These are phyloP conservation scores for Agriopis marginaria DNA, from an alignment of 2,888 invertebrate genomes.

Conservation along the genomic window DNA sequence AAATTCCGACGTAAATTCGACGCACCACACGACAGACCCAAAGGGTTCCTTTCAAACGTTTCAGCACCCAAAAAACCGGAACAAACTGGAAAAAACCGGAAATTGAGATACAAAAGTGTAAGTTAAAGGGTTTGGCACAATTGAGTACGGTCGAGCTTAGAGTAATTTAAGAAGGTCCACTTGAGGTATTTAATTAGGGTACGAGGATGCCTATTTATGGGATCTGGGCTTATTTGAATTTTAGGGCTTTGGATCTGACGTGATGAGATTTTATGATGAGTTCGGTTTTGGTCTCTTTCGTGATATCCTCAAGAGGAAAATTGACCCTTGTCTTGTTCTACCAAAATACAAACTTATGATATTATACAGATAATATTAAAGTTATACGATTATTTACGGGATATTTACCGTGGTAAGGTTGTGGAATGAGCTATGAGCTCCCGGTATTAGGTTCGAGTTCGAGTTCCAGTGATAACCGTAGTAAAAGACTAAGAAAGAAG, in stretches of 20 bases:
- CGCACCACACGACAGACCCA: slow-evolving; percentile 16
- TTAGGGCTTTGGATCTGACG: slow-evolving; percentile 24
- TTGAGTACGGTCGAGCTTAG: slow-evolving; percentile 48
- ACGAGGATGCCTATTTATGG: slow-evolving; percentile 34
- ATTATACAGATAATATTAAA: too few relatives aligned
- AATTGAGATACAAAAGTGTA: slow-evolving; percentile 74
- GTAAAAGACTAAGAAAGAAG: too few relatives aligned
- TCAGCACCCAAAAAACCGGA: slow-evolving; percentile 54
- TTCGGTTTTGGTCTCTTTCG: slow-evolving; percentile 3
- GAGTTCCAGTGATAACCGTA: too few relatives aligned
- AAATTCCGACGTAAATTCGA: slow-evolving; percentile 45
- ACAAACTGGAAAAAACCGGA: slow-evolving; percentile 59
- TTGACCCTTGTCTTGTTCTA: slow-evolving; percentile 9
- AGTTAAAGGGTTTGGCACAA: slow-evolving; percentile 60
- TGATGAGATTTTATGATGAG: slow-evolving; percentile 32
- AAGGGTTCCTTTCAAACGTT: slow-evolving; percentile 20
- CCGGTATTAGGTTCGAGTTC: too few relatives aligned
- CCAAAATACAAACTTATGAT: neutral
- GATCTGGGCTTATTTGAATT: slow-evolving; percentile 32
- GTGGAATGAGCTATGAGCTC: too few relatives aligned
- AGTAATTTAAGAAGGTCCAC: slow-evolving; percentile 57
- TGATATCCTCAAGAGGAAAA: slow-evolving; percentile 3
- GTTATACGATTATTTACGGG: too few relatives aligned
- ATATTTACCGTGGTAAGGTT: too few relatives aligned
- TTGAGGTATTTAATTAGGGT: slow-evolving; percentile 49